Evolutionary conservation across 2,888 invertebrate genomes (phyloP), one percentile per base, ranked within the genome.

Genomic region (Drymonia ruficornis): DNA sequence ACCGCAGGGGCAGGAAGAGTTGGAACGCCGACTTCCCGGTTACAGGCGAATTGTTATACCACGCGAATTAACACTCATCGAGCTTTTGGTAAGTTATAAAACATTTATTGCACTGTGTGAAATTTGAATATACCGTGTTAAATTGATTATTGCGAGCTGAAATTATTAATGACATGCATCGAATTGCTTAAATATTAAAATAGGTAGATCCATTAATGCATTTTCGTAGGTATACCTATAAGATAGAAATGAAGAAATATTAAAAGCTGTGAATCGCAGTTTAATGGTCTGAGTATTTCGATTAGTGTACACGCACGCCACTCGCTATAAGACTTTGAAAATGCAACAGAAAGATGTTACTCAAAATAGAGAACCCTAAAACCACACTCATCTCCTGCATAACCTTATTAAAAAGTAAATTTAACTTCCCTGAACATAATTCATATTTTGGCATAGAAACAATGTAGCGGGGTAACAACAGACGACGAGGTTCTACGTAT

Each of bases 1-100:
- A 59, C 92, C 92, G 1, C 76, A 83, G 18, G 92, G 91, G 0
- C 92, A 92, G 60, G 92, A 92, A 0, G 91, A 91, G 58, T 58
- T 92, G 61, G 92, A 91, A 57, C 87, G 91, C 2, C 87, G 93
- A 5, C 70, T 93, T 18, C 93, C 93, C 0, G 93, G 93, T 31
- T 91, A 94, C 67, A 80, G 94, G 53, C 93, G 94, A 1, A 93
- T 94, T 52, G 91, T 93, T 7, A 87, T 93, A 63, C 94, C 94
- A 0, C 77, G 91, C 28, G 94, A 95, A 63, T 86, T 94, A 31
- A 94, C 94, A 0, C 80, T 94, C 29, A 94, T 94, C 60, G 95
- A 95, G 73, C 75, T 94, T 4, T 70, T 94, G 86, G 95, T 94
- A 76, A 83, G 87, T 64, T 31, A 13, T n/a, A 13, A 16, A 29